Percentiles rank a stretch among this genome's conserved stretches.
phyloP scores from a whole-genome alignment of 92 coral and sea anemone genomes.

The Zoanthus sociatus region DNA sequence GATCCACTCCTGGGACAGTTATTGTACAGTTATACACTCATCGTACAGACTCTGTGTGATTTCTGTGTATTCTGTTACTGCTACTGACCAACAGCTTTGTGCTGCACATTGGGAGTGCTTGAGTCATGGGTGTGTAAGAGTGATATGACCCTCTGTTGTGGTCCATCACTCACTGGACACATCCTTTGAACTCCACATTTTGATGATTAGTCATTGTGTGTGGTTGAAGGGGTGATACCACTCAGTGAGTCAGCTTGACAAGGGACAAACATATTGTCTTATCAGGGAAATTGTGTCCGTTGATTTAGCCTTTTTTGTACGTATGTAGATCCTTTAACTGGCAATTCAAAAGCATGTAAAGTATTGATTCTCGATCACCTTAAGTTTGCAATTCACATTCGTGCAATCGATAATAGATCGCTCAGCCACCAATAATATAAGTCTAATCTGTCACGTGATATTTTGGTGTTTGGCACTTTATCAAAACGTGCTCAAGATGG shows the following conservation, averaged over 20 bases:
- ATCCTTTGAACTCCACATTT: constrained; percentile 21
- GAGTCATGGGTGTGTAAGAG: constrained; percentile 95
- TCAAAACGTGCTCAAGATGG: too few species aligned
- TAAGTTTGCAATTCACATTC: too few species aligned
- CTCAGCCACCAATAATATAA: too few species aligned
- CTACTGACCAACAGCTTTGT: constrained; percentile 85
- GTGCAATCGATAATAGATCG: too few species aligned
- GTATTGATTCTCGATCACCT: too few species aligned
- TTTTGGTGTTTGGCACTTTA: too few species aligned
- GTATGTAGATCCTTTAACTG: too few species aligned
- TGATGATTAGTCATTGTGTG: constrained; percentile 30
- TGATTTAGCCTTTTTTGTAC: neutral
- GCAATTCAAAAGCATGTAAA: too few species aligned
- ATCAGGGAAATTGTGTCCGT: constrained; percentile 79
- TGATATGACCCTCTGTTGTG: constrained; percentile 74
- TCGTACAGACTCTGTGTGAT: constrained; percentile 43
- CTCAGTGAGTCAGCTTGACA: constrained; percentile 45
- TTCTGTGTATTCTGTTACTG: constrained; percentile 52
- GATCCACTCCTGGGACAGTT: constrained; percentile 90
- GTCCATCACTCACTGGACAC: constrained; percentile 37
- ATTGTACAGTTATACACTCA: constrained; percentile 22
- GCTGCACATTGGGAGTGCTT: constrained; percentile 97
- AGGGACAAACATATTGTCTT: constrained; percentile 87
- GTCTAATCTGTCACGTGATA: too few species aligned
- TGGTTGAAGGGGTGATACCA: constrained; percentile 20